Base-by-base conservation (phyloP, 1,140 invertebrate species). In the Drosophila malerkotliana region DNA sequence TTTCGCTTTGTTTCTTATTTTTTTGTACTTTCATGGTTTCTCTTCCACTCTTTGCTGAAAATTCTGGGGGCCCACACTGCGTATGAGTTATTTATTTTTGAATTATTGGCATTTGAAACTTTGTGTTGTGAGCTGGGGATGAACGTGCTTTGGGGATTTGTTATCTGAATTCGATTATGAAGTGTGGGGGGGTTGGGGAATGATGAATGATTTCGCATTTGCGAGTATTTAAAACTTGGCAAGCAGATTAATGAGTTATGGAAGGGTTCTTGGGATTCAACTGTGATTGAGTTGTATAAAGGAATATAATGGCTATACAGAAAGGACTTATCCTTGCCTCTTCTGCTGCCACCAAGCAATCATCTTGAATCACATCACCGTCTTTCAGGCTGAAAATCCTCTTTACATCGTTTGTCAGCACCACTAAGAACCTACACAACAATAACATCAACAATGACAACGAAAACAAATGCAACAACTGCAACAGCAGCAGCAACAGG, bases 51-150 rank as follows among this genome's bases (percentile, higher is more conserved):
- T 2, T 45, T 28, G 48, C n/a, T 28, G 26, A 7, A 28, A 28
- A 28, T 28, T 7, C 5, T 4, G 26, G 26, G 26, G 26, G 67
- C 28, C 47, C 69, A 73, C 60, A 63, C 45, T 61, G 79, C 84
- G 84, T 83, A 89, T 89, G 83, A 88, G 84, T 88, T 88, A 87
- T 88, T 87, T 88, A 88, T 79, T 83, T 88, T 68, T 88, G 83
- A 83, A 55, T 83, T 88, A 88, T 88, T 88, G 83, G 61, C 64
- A 79, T 73, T 82, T 69, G 67, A 81, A 67, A 79, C 73, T 67
- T 77, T 63, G 18, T 32, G 51, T 12, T 37, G 37, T 8, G 34
- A 10, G 44, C 18, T 10, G 41, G 34, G 44, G 53, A 41, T 71
- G 52, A 69, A 71, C 64, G 64, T 71, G 64, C 67, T 68, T 37